Percentiles rank a stretch among this genome's conserved stretches.
Evolutionary conservation across 2,888 invertebrate species (phyloP).

Genomic region (Eilema depressum): DNA sequence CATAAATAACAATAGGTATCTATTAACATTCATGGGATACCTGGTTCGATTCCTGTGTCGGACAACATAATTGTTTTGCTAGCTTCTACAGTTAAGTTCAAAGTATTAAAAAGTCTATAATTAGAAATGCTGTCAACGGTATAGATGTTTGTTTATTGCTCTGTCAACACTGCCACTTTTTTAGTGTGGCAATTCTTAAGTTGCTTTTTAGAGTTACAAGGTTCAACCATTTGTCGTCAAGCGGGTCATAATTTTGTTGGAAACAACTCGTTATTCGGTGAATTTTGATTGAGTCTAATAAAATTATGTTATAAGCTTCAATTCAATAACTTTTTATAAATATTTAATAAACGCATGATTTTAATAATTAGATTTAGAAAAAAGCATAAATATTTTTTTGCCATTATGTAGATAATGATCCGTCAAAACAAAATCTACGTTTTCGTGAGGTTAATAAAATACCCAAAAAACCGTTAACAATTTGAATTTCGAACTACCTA

Average conservation of each 20-base stretch:
- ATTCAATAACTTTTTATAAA: too few relatives aligned
- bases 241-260: not conserved
- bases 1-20: slow-evolving; percentile 15
- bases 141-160: not conserved
- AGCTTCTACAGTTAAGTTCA: not conserved
- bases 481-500: slow-evolving; percentile 30
- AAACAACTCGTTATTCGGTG: not conserved
- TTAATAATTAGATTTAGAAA: too few relatives aligned
- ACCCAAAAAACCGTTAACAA: slow-evolving; percentile 3
- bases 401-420: too few relatives aligned
- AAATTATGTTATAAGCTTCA: too few relatives aligned
- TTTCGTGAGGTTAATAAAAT: too few relatives aligned
- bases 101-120: not conserved
- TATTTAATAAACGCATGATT: too few relatives aligned
- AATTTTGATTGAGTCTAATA: not conserved
- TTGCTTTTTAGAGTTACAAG: not conserved
- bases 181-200: not conserved
- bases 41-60: slow-evolving; percentile 10
- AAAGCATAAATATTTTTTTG: too few relatives aligned
- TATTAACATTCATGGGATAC: slow-evolving; percentile 42
- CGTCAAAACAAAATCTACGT: too few relatives aligned
- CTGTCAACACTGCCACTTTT: not conserved
- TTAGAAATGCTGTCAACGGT: not conserved
- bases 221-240: not conserved
- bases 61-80: slow-evolving; percentile 1